These are phyloP conservation scores for Erebia aethiops DNA, from an alignment of 2,888 invertebrate species.

Conservation along the genomic window DNA sequence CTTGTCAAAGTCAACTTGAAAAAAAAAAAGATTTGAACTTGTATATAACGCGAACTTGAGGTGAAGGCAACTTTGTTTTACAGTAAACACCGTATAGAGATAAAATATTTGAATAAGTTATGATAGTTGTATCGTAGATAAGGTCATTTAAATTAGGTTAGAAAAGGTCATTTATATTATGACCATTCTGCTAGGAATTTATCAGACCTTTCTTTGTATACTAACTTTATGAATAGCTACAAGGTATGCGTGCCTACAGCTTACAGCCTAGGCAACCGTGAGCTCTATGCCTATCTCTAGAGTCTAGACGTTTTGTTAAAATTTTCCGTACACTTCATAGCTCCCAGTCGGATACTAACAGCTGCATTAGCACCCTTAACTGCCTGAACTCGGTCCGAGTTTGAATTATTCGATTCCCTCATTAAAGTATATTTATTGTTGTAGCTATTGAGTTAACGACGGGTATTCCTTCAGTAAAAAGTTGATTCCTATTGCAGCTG, in stretches of 20 bases:
- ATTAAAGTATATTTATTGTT: conserved; percentile 15
- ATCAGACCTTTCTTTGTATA: not conserved
- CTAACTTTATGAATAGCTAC: not conserved
- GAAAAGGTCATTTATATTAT: too few species aligned
- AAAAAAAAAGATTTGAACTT: too few species aligned
- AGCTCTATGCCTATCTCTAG: not conserved
- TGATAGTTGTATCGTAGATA: not conserved
- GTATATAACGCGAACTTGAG: too few species aligned
- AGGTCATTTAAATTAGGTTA: too few species aligned
- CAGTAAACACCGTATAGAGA: too few species aligned
- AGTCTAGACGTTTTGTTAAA: not conserved
- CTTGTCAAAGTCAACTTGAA: too few species aligned
- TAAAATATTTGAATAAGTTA: too few species aligned
- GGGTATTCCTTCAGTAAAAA: conserved; percentile 12
- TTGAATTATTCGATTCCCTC: not conserved
- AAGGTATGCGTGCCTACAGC: too few species aligned
- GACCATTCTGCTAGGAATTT: not conserved
- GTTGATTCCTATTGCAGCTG: not conserved
- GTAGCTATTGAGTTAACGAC: conserved; percentile 1
- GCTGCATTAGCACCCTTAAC: not conserved
- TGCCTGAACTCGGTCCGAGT: not conserved
- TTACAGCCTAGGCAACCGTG: too few species aligned
- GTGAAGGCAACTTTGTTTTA: too few species aligned
- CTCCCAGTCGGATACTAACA: not conserved
- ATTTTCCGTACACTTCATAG: not conserved